phyloP scores from a whole-genome alignment of 2,113 vertebrate genomes.

The Perca flavescens region DNA sequence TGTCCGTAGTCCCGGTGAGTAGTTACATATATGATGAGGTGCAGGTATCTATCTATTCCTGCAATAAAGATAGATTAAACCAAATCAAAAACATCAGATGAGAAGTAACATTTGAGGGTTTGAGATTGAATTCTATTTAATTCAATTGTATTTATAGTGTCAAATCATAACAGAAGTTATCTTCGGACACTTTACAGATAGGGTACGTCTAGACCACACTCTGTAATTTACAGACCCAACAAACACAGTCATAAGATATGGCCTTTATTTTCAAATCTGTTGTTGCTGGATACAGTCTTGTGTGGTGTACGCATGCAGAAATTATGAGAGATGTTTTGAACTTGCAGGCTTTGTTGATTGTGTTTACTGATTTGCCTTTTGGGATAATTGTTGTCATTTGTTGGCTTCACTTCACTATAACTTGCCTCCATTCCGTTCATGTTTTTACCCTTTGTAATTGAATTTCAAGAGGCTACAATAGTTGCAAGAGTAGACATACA shows the following conservation, averaged over 20 bases:
- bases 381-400: neutral
- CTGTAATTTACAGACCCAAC: too few relatives aligned
- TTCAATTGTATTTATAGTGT: too few relatives aligned
- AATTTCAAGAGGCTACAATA: neutral
- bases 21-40: neutral
- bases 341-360: neutral
- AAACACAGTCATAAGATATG: too few relatives aligned
- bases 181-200: too few relatives aligned
- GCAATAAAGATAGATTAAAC: neutral
- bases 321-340: neutral
- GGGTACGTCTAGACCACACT: too few relatives aligned
- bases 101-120: neutral
- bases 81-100: neutral
- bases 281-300: neutral
- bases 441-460: neutral
- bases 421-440: neutral
- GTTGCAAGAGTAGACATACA: neutral
- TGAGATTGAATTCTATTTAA: neutral
- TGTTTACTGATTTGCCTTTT: neutral
- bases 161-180: too few relatives aligned
- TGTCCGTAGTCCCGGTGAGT: neutral
- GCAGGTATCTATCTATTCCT: neutral
- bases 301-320: neutral
- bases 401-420: neutral
- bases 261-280: neutral